Conservation (phyloP, 2,797 vertebrate species). For the Protosalanx chinensis region DNA sequence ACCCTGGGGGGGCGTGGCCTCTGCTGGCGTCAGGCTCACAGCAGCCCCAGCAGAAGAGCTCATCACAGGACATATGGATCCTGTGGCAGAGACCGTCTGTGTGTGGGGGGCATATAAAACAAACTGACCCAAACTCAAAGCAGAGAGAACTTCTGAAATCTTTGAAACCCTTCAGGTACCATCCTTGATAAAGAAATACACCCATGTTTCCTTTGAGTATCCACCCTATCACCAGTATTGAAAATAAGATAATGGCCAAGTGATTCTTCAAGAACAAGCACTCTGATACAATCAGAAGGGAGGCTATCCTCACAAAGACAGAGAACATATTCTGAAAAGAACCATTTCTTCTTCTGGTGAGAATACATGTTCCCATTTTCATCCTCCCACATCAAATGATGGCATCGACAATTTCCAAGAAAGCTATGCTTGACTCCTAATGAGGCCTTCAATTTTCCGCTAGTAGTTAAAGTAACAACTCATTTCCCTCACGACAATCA, state of each 20-base stretch:
- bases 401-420: conserved; percentile 52
- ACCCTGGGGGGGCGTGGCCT: conserved; percentile 16
- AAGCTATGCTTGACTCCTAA: conserved; percentile 49
- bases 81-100: conserved; percentile 21
- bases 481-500: conserved; percentile 32
- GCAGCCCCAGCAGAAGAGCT: conserved; percentile 45
- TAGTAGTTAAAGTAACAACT: conserved; percentile 35
- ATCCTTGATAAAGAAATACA: conserved; percentile 24
- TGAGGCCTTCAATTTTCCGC: conserved; percentile 32
- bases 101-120: neutral
- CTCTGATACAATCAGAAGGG: conserved; percentile 55
- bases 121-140: neutral
- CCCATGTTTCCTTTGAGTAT: conserved; percentile 37
- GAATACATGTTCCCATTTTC: conserved; percentile 20
- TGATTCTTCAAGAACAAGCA: conserved; percentile 54
- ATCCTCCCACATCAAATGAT: conserved; percentile 39
- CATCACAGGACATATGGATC: conserved; percentile 35
- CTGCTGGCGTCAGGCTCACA: neutral
- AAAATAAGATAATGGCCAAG: conserved; percentile 55
- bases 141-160: neutral
- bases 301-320: conserved; percentile 49
- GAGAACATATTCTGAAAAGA: conserved; percentile 44
- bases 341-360: neutral
- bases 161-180: conserved; percentile 24
- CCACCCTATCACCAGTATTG: conserved; percentile 30